These are phyloP conservation scores for Drosophila ambigua DNA, from an alignment of 1,140 invertebrate genomes.

Conservation along the genomic window DNA sequence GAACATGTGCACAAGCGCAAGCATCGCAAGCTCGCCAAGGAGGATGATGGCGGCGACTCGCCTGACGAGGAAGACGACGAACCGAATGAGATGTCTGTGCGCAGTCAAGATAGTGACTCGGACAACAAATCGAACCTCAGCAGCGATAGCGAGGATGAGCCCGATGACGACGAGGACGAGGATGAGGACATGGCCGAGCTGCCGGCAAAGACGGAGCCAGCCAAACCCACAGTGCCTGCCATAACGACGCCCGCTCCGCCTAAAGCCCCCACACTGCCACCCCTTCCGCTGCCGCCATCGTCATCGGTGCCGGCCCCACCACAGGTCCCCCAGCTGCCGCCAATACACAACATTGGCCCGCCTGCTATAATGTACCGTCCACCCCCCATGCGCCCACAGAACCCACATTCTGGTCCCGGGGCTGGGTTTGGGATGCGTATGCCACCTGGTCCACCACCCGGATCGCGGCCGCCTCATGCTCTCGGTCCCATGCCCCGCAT, in stretches of 20 bases:
- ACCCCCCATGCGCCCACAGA: constrained; percentile 85
- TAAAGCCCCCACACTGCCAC: constrained; percentile 46
- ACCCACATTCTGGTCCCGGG: constrained; percentile 62
- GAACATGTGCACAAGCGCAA: constrained; percentile 92
- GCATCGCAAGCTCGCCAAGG: constrained; percentile 56
- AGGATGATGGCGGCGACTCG: constrained; percentile 31
- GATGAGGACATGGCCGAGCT: constrained; percentile 42
- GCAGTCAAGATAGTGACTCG: constrained; percentile 34
- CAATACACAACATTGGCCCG: constrained; percentile 65
- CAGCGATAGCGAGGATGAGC: constrained; percentile 43
- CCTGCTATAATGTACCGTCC: constrained; percentile 86
- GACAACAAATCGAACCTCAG: constrained; percentile 54
- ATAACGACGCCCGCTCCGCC: constrained; percentile 42
- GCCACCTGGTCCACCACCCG: constrained; percentile 88
- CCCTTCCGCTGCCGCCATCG: constrained; percentile 56
- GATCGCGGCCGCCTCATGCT: constrained; percentile 86
- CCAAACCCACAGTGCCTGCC: constrained; percentile 9
- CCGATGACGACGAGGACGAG: constrained; percentile 35
- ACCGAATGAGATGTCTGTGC: constrained; percentile 14
- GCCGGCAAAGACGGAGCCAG: constrained; percentile 14
- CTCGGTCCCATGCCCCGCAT: constrained; percentile 85
- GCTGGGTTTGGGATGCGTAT: constrained; percentile 83
- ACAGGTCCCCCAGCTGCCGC: constrained; percentile 72
- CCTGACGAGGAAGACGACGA: constrained; percentile 30
- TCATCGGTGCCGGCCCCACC: constrained; percentile 58